A percentile compares a stretch with the other conserved stretches of the same genome.
These are phyloP conservation scores for Leptinotarsa texana DNA, from an alignment of 1,140 invertebrate genomes.

Conservation along the genomic window DNA sequence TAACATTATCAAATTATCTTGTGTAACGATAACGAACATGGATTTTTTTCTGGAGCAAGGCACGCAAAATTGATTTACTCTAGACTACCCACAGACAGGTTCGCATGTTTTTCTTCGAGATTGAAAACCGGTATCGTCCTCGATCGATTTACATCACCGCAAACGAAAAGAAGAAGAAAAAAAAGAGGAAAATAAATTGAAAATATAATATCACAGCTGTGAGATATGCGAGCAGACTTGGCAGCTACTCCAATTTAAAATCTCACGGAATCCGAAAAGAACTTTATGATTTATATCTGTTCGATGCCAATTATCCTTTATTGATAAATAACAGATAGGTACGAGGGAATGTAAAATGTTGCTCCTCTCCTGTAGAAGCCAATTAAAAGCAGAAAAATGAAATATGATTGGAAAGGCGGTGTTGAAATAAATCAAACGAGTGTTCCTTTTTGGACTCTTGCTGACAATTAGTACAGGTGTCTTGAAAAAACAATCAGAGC, in stretches of 20 bases:
- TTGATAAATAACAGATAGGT: conserved; percentile 1
- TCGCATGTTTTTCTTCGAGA: not conserved
- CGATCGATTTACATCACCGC: conserved; percentile 1
- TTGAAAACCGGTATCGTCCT: not conserved
- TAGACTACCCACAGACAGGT: not conserved
- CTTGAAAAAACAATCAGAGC: too few relatives aligned
- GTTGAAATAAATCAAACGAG: conserved; percentile 2
- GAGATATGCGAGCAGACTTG: conserved; percentile 1
- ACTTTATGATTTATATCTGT: conserved; percentile 1
- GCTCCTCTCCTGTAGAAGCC: not conserved
- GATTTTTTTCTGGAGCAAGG: too few relatives aligned
- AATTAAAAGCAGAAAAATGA: not conserved
- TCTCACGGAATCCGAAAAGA: not conserved
- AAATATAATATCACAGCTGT: not conserved
- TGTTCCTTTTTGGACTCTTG: not conserved
- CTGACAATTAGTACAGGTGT: too few relatives aligned
- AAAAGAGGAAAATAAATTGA: not conserved
- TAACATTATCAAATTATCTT: too few relatives aligned
- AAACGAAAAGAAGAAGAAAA: not conserved
- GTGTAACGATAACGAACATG: too few relatives aligned
- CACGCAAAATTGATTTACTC: not conserved
- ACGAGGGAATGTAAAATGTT: not conserved
- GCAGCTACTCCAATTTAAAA: conserved; percentile 1
- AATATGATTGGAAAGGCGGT: not conserved
- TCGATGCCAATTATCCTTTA: conserved; percentile 3